Evolutionary conservation across 2,113 vertebrate genomes (phyloP).

Genomic region (Prietella phreatophila): DNA sequence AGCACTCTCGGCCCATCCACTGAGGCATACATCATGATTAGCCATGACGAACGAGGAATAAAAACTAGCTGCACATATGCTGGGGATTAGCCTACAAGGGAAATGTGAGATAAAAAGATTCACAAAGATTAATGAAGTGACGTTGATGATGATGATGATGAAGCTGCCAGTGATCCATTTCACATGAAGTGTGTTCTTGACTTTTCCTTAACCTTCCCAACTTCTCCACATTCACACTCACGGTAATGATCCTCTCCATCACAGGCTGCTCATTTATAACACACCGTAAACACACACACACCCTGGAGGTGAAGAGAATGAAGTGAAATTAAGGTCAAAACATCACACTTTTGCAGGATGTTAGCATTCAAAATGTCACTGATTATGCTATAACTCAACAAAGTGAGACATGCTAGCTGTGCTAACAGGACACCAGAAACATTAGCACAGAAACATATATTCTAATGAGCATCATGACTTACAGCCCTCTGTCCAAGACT

Average conservation of each 20-base stretch:
- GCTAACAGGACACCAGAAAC: not conserved
- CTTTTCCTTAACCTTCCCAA: not conserved
- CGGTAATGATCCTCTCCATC: slow-evolving; percentile 5
- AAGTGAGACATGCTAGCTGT: not conserved
- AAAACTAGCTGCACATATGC: not conserved
- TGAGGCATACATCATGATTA: not conserved
- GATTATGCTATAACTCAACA: not conserved
- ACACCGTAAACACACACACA: not conserved
- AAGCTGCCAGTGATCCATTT: not conserved
- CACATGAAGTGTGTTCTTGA: not conserved
- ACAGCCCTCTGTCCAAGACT: not conserved
- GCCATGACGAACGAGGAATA: not conserved
- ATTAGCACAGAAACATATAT: not conserved
- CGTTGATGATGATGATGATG: not conserved
- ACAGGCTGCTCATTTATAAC: not conserved
- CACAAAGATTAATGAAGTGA: not conserved
- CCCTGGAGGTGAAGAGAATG: not conserved
- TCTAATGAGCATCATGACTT: not conserved
- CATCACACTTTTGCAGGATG: not conserved
- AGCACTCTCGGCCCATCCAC: not conserved
- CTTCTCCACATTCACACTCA: not conserved
- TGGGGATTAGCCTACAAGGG: not conserved
- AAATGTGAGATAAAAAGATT: not conserved
- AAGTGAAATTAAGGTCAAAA: not conserved
- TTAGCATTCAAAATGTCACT: not conserved